Conservation (phyloP, 2,797 vertebrate species). For the Tangara arthus region DNA sequence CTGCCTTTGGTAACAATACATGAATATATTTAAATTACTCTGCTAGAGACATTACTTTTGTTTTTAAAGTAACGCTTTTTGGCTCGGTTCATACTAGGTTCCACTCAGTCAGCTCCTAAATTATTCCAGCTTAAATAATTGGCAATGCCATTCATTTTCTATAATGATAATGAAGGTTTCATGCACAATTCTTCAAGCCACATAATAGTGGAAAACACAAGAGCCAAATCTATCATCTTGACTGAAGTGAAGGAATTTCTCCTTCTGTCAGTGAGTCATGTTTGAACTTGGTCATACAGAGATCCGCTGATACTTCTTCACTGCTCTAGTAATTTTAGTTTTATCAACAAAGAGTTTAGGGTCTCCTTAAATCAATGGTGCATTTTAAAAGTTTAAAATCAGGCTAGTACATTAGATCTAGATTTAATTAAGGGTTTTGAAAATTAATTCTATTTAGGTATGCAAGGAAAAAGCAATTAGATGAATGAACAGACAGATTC, state of each 20-base stretch:
- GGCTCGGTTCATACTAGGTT: not conserved
- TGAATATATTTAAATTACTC: not conserved
- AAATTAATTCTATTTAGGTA: not conserved
- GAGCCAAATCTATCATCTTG: not conserved
- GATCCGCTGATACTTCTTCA: not conserved
- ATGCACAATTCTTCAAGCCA: not conserved
- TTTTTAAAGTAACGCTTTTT: constrained; percentile 1
- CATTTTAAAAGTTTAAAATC: not conserved
- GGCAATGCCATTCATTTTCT: not conserved
- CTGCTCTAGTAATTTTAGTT: not conserved
- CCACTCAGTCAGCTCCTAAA: not conserved
- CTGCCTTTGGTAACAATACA: not conserved
- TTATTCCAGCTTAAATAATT: not conserved
- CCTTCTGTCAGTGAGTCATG: not conserved
- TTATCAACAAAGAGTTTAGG: not conserved
- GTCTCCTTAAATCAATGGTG: not conserved
- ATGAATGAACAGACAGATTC: not conserved
- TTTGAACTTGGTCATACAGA: not conserved
- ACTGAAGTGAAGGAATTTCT: not conserved
- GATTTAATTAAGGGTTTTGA: not conserved
- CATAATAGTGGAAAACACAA: not conserved
- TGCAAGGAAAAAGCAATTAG: not conserved
- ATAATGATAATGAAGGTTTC: not conserved
- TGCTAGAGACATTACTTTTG: not conserved
- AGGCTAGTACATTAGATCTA: not conserved